Evolutionary conservation across 2,797 vertebrate genomes (phyloP), one percentile per base, ranked within the genome.

Genomic region (Carapus acus): DNA sequence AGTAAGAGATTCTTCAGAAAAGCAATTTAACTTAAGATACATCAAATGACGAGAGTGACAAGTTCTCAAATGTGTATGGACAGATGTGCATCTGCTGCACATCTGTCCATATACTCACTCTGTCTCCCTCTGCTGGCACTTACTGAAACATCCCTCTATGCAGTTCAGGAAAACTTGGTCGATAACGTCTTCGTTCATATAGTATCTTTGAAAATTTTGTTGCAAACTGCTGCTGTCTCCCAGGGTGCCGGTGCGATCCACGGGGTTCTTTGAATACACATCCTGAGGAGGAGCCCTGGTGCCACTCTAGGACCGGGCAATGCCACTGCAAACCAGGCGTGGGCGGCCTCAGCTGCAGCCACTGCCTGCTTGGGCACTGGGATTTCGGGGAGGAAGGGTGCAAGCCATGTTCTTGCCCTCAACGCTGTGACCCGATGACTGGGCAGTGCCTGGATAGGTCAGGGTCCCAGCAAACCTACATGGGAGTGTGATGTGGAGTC

Each of bases 261-360:
- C 43, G 53, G 56, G 92, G 93, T 13, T 87, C 90, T 3, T 45
- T 90, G 58, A 3, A 79, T 70, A 64, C 73, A 54, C 75, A 54
- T 62, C 49, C 76, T 42, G 83, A 82, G 8, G 74, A 71, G 5
- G 73, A 40, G 22, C 54, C 62, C 14, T 87, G 86, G 74, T 94
- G 93, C 78, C 88, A 94, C 56, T 89, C 91, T 9, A 87, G 88
- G 67, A 93, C 83, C 0, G 91, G 93, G 43, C 91, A 91, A 85
- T 95, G 93, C 67, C 89, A 74, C 78, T 95, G 93, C 77, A 92
- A 88, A 58, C 63, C 88, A 1, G 93, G 92, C 2, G 89, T 90
- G 12, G 88, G 84, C 0, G 90, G 92, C 3, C 85, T 78, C 31
- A 79, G 50, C 65, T 95, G 93, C 22, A 85, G 81, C 44, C 76